Conservation (phyloP, 2,797 vertebrate genomes). For the Okamejei kenojei region DNA sequence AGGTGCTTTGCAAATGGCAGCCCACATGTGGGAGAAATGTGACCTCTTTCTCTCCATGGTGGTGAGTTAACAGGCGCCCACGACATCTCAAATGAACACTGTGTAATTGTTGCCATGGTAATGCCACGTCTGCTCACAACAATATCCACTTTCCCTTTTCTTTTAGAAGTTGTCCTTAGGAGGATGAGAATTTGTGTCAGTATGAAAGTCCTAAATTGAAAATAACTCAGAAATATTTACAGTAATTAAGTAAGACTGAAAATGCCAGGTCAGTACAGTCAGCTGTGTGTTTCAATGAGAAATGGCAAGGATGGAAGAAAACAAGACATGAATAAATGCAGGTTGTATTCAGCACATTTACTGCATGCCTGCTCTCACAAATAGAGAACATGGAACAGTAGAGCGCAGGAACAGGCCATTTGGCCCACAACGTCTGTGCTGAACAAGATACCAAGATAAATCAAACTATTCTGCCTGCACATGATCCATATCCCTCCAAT, state of each 20-base stretch:
- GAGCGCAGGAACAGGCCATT: too few relatives aligned
- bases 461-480: too few relatives aligned
- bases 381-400: too few relatives aligned
- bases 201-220: not conserved
- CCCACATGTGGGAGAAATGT: not conserved
- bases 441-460: too few relatives aligned
- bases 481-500: too few relatives aligned
- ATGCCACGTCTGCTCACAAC: not conserved
- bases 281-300: not conserved
- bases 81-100: not conserved
- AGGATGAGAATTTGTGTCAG: not conserved
- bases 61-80: not conserved
- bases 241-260: not conserved
- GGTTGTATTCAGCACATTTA: not conserved
- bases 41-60: not conserved
- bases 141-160: not conserved
- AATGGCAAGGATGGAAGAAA: not conserved
- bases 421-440: too few relatives aligned
- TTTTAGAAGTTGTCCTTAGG: not conserved
- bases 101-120: not conserved
- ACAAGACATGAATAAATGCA: not conserved
- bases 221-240: not conserved
- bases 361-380: too few relatives aligned
- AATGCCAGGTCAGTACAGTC: not conserved
- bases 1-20: not conserved